Evolutionary conservation across 2,113 vertebrate species (phyloP), one percentile per base, ranked within the genome.

Genomic region (Sciurus niger): DNA sequence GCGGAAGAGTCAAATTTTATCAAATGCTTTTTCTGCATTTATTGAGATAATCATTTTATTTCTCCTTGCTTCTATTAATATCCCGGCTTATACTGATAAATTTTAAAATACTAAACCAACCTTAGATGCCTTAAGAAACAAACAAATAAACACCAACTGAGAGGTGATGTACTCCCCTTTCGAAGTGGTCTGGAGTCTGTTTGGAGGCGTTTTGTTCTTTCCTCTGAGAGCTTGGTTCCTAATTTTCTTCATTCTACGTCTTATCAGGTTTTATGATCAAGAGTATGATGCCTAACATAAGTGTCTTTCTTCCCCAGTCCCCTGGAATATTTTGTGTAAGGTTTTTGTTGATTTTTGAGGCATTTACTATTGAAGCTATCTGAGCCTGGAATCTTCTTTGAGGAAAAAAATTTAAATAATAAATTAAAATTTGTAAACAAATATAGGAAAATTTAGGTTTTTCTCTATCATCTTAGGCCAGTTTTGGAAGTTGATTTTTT

Each of bases 391-490:
- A 34, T 55, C 93, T 90, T 87, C 30, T 65, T 90, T 72, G n/a
- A 78, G 51, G 40, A 77, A 95, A 95, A 93, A 93, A 30, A 18
- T n/a, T 63, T 82, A 24, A 90, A 80, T 68, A 48, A 40, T 86
- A 63, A 63, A 28, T 63, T 63, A 63, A 28, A 63, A 28, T 9
- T 28, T 63, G 25, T 63, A 63, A 63, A 63, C 60, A 63, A 28
- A 63, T 10, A 28, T 9, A 28, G 24, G 24, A 63, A 63, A 63
- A 28, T 63, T 63, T 24, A 74, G 12, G 60, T 24, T 94, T 40
- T 70, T 94, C 13, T 83, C 18, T 68, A 63, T 88, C 53, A 73
- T 83, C 70, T 72, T 72, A 77, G n/a, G 24, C 70, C 60, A 78
- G 17, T n/a, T 94, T 84, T 94, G 30, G 1, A 34, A n/a, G 4